Evolutionary conservation across 2,797 vertebrate species (phyloP).

Genomic region (Mergus octosetaceus): DNA sequence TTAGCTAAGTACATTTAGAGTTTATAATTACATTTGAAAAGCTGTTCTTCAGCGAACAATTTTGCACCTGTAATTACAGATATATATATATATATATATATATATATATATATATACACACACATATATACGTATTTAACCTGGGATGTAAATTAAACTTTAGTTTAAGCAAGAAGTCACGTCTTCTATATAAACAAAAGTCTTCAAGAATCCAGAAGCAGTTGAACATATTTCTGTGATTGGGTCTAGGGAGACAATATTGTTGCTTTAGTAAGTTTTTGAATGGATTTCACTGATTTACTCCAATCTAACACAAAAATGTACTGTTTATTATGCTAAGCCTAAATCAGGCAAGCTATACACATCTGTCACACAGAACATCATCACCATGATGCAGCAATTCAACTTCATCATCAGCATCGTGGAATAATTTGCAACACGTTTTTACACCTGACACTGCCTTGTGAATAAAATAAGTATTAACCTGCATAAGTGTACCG

Average conservation of each 20-base stretch:
- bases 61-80: constrained; percentile 39
- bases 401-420: not conserved
- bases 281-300: not conserved
- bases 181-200: not conserved
- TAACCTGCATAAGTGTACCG: not conserved
- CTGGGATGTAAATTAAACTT: constrained; percentile 8
- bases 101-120: no score
- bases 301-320: not conserved
- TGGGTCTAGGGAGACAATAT: not conserved
- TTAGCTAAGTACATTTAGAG: constrained; percentile 57
- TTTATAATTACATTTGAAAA: constrained; percentile 63
- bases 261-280: not conserved
- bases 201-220: not conserved
- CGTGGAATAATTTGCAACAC: not conserved
- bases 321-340: not conserved
- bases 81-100: not conserved
- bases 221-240: not conserved
- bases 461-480: not conserved
- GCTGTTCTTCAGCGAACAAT: not conserved
- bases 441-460: not conserved
- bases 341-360: not conserved
- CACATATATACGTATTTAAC: no score
- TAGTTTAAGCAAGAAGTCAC: constrained; percentile 24
- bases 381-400: not conserved
- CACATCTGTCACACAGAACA: not conserved